Conservation (phyloP, 1,140 invertebrate species). For the Andrena cerasifolii region DNA sequence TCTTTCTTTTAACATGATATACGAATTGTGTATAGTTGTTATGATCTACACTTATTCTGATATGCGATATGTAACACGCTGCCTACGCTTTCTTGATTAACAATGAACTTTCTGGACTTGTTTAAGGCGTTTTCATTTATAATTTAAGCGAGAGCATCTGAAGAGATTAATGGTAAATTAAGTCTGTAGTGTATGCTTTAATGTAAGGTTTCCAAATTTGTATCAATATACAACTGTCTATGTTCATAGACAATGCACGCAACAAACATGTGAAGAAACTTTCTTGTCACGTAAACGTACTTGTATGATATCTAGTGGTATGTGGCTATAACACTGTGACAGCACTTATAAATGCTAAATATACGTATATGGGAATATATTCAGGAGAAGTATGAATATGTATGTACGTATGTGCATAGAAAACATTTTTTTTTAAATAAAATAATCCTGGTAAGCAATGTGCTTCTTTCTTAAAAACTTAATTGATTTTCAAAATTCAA, state of each 20-base stretch:
- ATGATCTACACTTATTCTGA: slow-evolving; percentile 27
- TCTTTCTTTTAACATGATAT: background rate
- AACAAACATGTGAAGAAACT: background rate
- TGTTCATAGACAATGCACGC: too few relatives aligned
- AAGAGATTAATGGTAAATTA: background rate
- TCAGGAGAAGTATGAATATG: background rate
- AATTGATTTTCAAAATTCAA: too few relatives aligned
- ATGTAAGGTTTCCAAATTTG: background rate
- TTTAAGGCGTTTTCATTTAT: slow-evolving; percentile 10
- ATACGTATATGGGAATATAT: background rate
- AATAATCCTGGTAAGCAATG: too few relatives aligned
- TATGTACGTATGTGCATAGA: background rate
- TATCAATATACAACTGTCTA: background rate
- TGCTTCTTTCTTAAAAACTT: too few relatives aligned
- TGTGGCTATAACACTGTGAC: background rate
- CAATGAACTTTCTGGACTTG: background rate
- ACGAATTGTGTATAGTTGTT: background rate
- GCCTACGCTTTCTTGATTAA: background rate
- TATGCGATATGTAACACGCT: slow-evolving; percentile 29
- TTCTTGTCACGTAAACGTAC: background rate
- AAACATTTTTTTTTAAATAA: too few relatives aligned
- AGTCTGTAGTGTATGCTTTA: too few relatives aligned
- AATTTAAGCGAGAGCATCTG: background rate
- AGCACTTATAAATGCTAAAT: background rate
- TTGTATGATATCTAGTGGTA: background rate